Evolutionary conservation across 2,113 vertebrate genomes (phyloP).

Genomic region (Mus pahari): DNA sequence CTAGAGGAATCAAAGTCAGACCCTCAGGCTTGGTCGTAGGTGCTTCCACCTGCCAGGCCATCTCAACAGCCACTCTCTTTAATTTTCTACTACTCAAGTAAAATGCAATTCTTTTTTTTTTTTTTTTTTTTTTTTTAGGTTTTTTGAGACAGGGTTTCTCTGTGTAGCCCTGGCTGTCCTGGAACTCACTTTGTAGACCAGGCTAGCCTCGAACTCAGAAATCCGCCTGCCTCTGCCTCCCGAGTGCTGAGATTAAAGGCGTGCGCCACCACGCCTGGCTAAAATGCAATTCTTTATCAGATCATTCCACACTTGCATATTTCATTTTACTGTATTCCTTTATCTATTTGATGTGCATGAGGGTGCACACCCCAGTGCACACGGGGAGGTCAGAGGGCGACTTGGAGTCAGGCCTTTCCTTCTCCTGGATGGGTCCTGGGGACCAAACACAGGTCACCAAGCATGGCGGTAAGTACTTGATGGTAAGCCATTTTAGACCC

Average conservation of each 20-base stretch:
- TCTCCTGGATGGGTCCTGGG: background rate
- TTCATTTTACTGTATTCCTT: background rate
- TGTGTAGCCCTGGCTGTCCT: too few relatives aligned
- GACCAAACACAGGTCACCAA: background rate
- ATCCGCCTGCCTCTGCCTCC: too few relatives aligned
- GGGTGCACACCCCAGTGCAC: background rate
- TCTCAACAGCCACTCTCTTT: background rate
- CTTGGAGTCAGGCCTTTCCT: background rate
- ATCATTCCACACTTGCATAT: background rate
- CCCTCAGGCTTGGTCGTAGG: background rate
- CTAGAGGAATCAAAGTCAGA: background rate
- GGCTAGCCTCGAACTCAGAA: too few relatives aligned
- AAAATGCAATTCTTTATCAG: slow-evolving; percentile 21
- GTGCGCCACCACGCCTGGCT: too few relatives aligned
- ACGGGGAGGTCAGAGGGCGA: background rate
- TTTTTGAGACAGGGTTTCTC: too few relatives aligned
- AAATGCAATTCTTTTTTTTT: too few relatives aligned
- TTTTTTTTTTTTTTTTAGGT: too few relatives aligned
- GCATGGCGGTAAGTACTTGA: too few relatives aligned
- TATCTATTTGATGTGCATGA: too few relatives aligned
- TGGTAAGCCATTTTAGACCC: background rate
- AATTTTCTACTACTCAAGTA: background rate
- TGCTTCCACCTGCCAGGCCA: background rate
- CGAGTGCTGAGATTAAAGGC: too few relatives aligned
- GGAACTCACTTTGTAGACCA: too few relatives aligned